These are phyloP conservation scores for Heliothis virescens DNA, from an alignment of 1,140 invertebrate genomes.

Conservation along the genomic window DNA sequence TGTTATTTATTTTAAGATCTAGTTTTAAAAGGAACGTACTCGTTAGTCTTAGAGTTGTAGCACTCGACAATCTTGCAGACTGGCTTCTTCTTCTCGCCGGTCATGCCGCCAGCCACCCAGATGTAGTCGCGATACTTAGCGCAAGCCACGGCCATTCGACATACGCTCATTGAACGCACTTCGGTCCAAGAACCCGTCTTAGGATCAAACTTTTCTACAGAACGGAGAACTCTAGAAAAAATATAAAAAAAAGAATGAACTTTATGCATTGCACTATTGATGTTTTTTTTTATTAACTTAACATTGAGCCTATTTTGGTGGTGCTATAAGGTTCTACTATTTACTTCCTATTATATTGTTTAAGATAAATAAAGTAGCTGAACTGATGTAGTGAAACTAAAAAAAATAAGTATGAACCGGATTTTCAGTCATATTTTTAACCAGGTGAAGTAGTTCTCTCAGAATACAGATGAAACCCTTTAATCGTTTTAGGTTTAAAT, in stretches of 20 bases:
- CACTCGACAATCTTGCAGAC: conserved; percentile 87
- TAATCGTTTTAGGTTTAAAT: not conserved
- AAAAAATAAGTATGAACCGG: too few relatives aligned
- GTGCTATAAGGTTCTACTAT: too few relatives aligned
- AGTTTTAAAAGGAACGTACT: conserved; percentile 72
- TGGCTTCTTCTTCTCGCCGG: conserved; percentile 84
- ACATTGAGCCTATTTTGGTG: too few relatives aligned
- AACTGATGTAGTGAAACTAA: too few relatives aligned
- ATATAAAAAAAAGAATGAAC: not conserved
- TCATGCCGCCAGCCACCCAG: conserved; percentile 90
- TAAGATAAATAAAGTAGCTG: too few relatives aligned
- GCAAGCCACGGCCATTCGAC: conserved; percentile 86
- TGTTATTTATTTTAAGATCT: too few relatives aligned
- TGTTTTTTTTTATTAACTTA: too few relatives aligned
- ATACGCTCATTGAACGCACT: conserved; percentile 85
- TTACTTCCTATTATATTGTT: too few relatives aligned
- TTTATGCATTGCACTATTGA: too few relatives aligned
- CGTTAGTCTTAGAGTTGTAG: conserved; percentile 87
- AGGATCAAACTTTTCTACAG: conserved; percentile 87
- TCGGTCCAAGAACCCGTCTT: conserved; percentile 85
- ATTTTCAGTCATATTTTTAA: too few relatives aligned
- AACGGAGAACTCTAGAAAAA: conserved; percentile 84
- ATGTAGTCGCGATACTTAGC: conserved; percentile 87
- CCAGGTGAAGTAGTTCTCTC: too few relatives aligned
- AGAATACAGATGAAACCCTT: too few relatives aligned